Evolutionary conservation across 2,797 vertebrate species (phyloP), one percentile per base, ranked within the genome.

Genomic region (Aselliscus stoliczkanus): DNA sequence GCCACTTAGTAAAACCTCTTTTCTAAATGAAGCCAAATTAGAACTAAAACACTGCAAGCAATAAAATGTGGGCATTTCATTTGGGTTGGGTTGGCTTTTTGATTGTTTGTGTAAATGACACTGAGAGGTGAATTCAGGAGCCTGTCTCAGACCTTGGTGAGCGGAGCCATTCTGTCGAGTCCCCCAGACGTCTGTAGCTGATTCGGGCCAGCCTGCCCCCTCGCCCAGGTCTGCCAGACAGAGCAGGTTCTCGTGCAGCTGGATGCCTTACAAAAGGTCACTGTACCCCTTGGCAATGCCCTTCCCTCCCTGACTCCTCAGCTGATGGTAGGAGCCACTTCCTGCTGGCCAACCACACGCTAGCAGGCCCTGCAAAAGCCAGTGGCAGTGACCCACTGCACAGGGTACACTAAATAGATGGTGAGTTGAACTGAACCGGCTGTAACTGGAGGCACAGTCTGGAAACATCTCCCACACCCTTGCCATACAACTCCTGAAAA

Each of bases 1-100:
- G 97, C 96, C 97, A 97, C 97, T 97, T 97, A 97, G 97, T 97
- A 96, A 97, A 97, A 96, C 96, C 96, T 97, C 97, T 95, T 96
- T 97, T 97, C 95, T 95, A 97, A 97, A 97, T 81, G 90, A 96
- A 96, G 95, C 93, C 96, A 96, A 96, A 97, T 97, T 95, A 95
- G 85, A 97, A 93, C 90, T 93, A 94, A 95, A 97, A 95, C 95
- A 96, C 92, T 96, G 82, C 50, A 67, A 93, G 96, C 96, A 92
- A 95, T 96, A 96, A 97, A 97, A 95, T 94, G 87, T 44, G 60
- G 95, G 96, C 87, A 90, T 97, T 97, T 93, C 95, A 93, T 95
- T 93, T 92, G 96, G 92, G 88, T 81, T 92, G 88, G 90, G 96
- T 90, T 93, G 88, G 76, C 79, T 97, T 95, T 95, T 90, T 93